Conservation (phyloP, 2,113 vertebrate genomes). For the Nicator chloris region DNA sequence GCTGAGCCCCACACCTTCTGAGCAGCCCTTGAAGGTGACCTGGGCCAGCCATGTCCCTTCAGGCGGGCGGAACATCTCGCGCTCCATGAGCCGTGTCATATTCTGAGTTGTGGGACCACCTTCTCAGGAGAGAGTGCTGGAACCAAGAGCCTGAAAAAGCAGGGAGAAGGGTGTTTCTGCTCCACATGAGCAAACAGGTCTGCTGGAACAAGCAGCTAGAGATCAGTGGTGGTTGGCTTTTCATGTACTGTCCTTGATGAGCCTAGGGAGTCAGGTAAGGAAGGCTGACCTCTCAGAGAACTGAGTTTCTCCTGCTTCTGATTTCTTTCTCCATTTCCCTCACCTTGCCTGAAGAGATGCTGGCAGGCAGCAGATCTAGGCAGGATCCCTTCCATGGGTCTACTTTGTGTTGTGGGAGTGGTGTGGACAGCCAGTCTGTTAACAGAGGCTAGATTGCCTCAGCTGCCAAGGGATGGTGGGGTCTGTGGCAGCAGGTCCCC, state of each 20-base stretch:
- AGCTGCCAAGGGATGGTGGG: neutral
- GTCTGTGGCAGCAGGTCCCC: neutral
- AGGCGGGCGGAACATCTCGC: accelerated
- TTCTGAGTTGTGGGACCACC: neutral
- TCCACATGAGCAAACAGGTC: neutral
- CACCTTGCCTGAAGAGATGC: neutral
- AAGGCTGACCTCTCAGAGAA: neutral
- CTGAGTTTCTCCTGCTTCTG: neutral
- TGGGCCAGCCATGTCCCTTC: neutral
- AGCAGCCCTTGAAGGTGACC: neutral
- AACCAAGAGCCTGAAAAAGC: neutral
- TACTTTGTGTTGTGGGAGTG: neutral
- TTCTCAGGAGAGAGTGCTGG: neutral
- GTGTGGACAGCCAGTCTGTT: neutral
- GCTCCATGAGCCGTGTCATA: accelerated
- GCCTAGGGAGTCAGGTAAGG: neutral
- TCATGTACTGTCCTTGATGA: accelerated
- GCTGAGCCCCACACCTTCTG: neutral
- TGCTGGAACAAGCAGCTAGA: neutral
- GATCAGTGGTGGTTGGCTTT: neutral
- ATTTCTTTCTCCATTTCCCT: neutral
- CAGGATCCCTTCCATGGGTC: neutral
- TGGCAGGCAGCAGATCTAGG: neutral
- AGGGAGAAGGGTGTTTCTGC: neutral
- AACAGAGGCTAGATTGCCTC: neutral